Evolutionary conservation across 2,113 vertebrate genomes (phyloP).

Genomic region (Cavia porcellus): DNA sequence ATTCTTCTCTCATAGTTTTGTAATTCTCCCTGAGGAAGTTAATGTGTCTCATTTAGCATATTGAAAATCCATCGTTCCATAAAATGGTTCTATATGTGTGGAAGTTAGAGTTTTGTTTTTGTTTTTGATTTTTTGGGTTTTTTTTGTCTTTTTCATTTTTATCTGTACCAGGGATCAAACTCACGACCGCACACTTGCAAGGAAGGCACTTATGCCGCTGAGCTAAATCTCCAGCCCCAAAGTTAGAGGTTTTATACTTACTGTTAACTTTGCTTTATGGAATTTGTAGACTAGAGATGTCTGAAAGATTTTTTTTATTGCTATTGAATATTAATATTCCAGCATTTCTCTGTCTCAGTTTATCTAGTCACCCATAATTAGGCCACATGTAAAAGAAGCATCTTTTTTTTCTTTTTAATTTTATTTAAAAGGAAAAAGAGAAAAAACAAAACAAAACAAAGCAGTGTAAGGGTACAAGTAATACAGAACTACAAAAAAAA

Average conservation of each 20-base stretch:
- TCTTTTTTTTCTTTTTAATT: not conserved
- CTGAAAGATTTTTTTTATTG: constrained; percentile 20
- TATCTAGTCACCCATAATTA: constrained; percentile 2
- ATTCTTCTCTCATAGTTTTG: not conserved
- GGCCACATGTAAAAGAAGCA: not conserved
- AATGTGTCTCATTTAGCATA: constrained; percentile 3
- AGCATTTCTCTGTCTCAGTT: not conserved
- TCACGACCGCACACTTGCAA: too few species aligned
- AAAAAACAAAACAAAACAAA: too few species aligned
- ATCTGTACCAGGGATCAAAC: too few species aligned
- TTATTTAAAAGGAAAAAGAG: too few species aligned
- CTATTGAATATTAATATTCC: not conserved
- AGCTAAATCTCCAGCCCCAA: not conserved
- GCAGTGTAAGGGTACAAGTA: too few species aligned
- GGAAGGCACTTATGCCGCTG: too few species aligned
- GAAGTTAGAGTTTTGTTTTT: not conserved
- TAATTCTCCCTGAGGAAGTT: constrained; percentile 32
- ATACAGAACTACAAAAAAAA: too few species aligned
- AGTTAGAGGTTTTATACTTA: constrained; percentile 33
- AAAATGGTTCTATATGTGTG: constrained; percentile 45
- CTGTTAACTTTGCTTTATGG: constrained; percentile 32
- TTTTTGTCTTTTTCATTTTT: too few species aligned
- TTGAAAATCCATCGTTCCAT: not conserved
- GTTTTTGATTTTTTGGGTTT: too few species aligned
- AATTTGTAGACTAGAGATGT: constrained; percentile 15